Base-by-base conservation (phyloP, 2,113 vertebrate genomes). In the Barnardius zonarius region DNA sequence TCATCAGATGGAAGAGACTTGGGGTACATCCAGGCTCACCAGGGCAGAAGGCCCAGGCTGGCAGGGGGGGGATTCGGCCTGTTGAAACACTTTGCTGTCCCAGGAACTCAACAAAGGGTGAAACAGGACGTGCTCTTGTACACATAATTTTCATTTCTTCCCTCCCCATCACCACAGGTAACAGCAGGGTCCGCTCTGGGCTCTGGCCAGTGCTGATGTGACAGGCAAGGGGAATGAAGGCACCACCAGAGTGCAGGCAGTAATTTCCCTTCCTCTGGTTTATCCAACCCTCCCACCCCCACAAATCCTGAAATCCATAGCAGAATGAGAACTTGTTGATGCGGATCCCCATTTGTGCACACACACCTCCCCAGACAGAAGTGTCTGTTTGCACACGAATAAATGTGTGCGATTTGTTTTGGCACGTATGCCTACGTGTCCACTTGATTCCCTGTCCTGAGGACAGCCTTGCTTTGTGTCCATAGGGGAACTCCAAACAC, bases 401-500 rank as follows among this genome's bases (percentile, higher is more conserved):
- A 95, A 83, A 10, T 52, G 55, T 0, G 80, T 90, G 95, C 88
- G 94, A 33, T 93, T 86, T 96, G 57, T 41, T 76, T 94, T 95
- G 61, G 92, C 41, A 67, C 95, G 78, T 96, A 96, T 80, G 90
- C 92, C 72, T 96, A 70, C 90, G 51, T 72, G 94, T 96, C 92
- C 93, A 72, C 86, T 90, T 74, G 95, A 95, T 97, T 97, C 96
- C 96, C 95, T 96, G 95, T 97, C 94, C 96, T 88, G 86, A 33
- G 93, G 97, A 95, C 97, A 97, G 97, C 94, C 93, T 97, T 95
- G 85, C 97, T 97, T 95, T 96, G 89, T 97, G 95, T 97, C 94
- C 23, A 61, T 91, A 96, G 96, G 98, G 97, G 96, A 98, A 98
- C 97, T 98, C 97, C 98, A 98, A 98, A 98, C 97, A 33, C 96